Conservation (phyloP, 2,113 vertebrate species). For the Eulacestoma nigropectus region DNA sequence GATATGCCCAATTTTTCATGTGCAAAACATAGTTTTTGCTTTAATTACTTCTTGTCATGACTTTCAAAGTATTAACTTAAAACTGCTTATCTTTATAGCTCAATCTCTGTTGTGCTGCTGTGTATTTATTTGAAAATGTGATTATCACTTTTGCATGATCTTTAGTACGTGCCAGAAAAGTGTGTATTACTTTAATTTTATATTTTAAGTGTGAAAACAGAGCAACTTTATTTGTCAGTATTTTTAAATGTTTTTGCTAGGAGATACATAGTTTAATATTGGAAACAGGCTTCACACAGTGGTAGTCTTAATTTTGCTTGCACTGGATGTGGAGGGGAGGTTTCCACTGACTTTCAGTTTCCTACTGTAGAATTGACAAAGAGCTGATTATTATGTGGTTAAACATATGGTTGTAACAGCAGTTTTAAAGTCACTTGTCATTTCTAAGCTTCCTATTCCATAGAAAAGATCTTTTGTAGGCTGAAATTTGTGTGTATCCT, state of each 20-base stretch:
- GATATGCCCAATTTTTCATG: not conserved
- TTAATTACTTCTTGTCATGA: conserved; percentile 3
- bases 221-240: not conserved
- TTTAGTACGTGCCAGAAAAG: conserved; percentile 15
- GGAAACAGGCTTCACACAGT: not conserved
- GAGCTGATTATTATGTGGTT: not conserved
- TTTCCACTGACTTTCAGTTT: not conserved
- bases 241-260: not conserved
- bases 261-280: not conserved
- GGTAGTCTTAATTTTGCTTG: not conserved
- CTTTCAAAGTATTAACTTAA: conserved; percentile 24
- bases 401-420: conserved; percentile 2
- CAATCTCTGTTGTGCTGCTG: not conserved
- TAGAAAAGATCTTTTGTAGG: not conserved
- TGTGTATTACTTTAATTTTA: not conserved
- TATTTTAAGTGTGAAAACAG: not conserved
- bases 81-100: not conserved
- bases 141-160: conserved; percentile 19
- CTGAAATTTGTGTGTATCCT: not conserved
- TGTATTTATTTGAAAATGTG: conserved; percentile 36
- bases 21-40: conserved; percentile 10
- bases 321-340: not conserved
- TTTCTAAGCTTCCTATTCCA: not conserved
- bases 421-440: conserved; percentile 11
- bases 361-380: not conserved